Evolutionary conservation across 2,888 invertebrate species (phyloP).

Genomic region (Clanis bilineata): DNA sequence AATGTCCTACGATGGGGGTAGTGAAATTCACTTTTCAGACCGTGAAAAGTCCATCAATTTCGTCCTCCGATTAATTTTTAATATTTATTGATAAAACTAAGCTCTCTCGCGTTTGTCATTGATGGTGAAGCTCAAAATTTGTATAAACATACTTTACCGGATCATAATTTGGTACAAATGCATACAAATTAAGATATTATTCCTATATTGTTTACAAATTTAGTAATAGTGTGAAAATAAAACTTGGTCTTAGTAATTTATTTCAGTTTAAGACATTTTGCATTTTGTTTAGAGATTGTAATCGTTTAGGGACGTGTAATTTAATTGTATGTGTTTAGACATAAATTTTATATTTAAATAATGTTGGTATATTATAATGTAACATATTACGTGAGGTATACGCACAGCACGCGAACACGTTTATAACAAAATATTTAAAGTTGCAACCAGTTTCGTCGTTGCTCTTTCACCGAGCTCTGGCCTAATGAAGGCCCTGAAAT

Average conservation of each 20-base stretch:
- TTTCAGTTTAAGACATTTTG: constrained; percentile 66
- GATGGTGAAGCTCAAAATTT: constrained; percentile 53
- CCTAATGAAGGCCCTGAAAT: no score
- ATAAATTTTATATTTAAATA: constrained; percentile 47
- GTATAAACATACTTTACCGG: constrained; percentile 47
- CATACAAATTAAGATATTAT: constrained; percentile 78
- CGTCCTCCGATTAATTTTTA: constrained; percentile 36
- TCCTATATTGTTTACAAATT: constrained; percentile 70
- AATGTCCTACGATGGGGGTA: constrained; percentile 52
- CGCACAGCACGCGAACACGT: constrained; percentile 8
- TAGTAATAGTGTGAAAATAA: constrained; percentile 33
- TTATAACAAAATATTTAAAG: constrained; percentile 23
- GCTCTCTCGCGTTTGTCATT: constrained; percentile 58
- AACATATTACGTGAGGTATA: constrained; percentile 18
- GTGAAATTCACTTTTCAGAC: constrained; percentile 65
- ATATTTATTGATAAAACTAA: constrained; percentile 23
- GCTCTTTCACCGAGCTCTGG: no score
- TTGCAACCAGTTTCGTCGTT: no score
- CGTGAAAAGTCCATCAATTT: constrained; percentile 67
- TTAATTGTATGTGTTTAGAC: constrained; percentile 57
- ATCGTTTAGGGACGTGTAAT: constrained; percentile 61
- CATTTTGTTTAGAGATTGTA: constrained; percentile 69
- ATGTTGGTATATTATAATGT: constrained; percentile 40
- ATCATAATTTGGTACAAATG: constrained; percentile 77
- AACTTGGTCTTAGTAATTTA: constrained; percentile 57